Base-by-base conservation (phyloP, 2,113 vertebrate genomes). In the Corvus moneduloides region DNA sequence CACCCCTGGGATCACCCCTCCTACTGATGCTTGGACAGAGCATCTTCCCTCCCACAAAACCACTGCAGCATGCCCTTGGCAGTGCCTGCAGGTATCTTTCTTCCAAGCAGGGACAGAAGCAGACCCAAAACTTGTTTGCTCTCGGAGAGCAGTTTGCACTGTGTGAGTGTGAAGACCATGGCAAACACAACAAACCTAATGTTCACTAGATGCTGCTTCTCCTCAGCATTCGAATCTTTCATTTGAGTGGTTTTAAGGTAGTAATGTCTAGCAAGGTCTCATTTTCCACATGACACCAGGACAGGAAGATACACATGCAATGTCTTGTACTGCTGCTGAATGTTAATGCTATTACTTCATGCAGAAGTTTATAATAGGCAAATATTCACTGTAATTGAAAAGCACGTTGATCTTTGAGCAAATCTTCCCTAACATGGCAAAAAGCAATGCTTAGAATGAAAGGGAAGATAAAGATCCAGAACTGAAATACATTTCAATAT, bases 231-330 rank as follows among this genome's bases (percentile, higher is more conserved):
- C n/a, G n/a, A 11, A 56, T 16, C 13, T 64, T 77, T 49, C 43
- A 13, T 51, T 55, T 48, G 44, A 9, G 10, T 64, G 17, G 3
- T 56, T 86, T 69, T 66, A 79, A 44, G 46, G 62, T 44, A 54
- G 20, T 18, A n/a, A 16, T 23, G 7, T 72, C 30, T 64, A 48
- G 21, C 16, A 32, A 46, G 32, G 41, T 89, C n/a, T 74, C 11
- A 10, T 78, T 75, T 92, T 76, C n/a, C 28, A 56, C 4, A 2
- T 37, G 15, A 10, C 1, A 6, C 5, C 12, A 46, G 33, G 21
- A 14, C 13, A 39, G 39, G 43, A 74, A 14, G 0, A 2, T 48
- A 20, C 3, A 62, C 9, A 2, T 37, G 3, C 14, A 41, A 6
- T 4, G 1, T 32, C 15, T 37, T 82, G 16, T n/a, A 14, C 58